phyloP scores from a whole-genome alignment of 1,140 invertebrate species.

The Brachionus rubens region DNA sequence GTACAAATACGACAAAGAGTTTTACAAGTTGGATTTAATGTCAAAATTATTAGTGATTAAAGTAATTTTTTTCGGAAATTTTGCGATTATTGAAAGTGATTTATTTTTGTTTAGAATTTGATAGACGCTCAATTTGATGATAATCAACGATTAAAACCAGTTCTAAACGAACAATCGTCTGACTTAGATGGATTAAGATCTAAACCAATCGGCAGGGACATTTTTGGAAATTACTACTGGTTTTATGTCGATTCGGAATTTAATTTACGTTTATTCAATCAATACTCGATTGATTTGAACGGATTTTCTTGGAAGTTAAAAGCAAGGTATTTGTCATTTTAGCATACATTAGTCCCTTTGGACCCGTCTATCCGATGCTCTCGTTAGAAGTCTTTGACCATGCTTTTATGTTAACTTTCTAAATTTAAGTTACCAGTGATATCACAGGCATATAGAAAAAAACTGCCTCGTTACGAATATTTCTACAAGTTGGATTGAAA shows the following conservation, averaged over 20 bases:
- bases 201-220: not conserved
- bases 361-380: no score
- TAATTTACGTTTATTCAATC: constrained; percentile 11
- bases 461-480: no score
- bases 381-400: no score
- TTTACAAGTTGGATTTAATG: not conserved
- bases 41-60: not conserved
- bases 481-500: no score
- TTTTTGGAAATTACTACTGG: not conserved
- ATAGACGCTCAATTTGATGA: constrained; percentile 39
- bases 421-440: no score
- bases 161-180: not conserved
- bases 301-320: constrained; percentile 24
- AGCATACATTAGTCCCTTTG: no score
- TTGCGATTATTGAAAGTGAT: not conserved
- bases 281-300: not conserved
- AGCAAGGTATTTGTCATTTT: constrained; percentile 10
- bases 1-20: not conserved
- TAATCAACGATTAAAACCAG: constrained; percentile 5
- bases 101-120: not conserved
- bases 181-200: not conserved
- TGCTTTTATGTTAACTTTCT: no score
- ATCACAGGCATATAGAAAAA: no score
- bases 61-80: not conserved
- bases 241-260: not conserved